Base-by-base conservation (phyloP, 2,797 vertebrate genomes). In the Scolopax bukidnonensis region DNA sequence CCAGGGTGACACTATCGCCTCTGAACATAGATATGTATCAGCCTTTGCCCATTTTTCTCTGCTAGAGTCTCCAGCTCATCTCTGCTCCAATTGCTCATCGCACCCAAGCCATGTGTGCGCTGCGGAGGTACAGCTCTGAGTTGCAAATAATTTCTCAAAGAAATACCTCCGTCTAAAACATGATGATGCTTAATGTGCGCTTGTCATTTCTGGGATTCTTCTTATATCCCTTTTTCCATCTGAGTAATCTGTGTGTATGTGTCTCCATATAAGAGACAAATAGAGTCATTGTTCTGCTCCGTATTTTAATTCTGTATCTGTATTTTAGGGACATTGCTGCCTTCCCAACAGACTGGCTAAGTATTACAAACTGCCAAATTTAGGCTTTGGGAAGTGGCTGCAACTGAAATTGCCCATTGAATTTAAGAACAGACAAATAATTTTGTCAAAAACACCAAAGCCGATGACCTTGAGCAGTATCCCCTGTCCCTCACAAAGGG, bases 261-360 rank as follows among this genome's bases (percentile, higher is more conserved):
- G 67, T 95, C 96, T 96, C 91, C 80, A 79, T 93, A 93, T 88
- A 93, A 38, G 94, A 97, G 93, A 92, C 67, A 89, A 95, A 96
- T 96, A 93, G 91, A 95, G 77, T 65, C 91, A 91, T 94, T 95
- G 89, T 96, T 96, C 95, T 92, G 83, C 91, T 96, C 74, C 87
- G 76, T 95, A 95, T 95, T 97, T 97, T 96, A 96, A 94, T 96
- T 93, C 90, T 57, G 23, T 95, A 93, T 96, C 88, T 94, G 89
- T 93, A 89, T 96, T 96, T 96, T 92, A 78, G 94, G 88, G 83
- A 95, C 70, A 54, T 69, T 91, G 94, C 77, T 94, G 82, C 92
- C 88, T 95, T 95, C 93, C 79, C 86, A 92, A 88, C 92, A 96
- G 95, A 88, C 83, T 93, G 84, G 50, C 77, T 90, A 95, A 95